Base-by-base conservation (phyloP, 2,797 vertebrate species). In the Urocyon cinereoargenteus region DNA sequence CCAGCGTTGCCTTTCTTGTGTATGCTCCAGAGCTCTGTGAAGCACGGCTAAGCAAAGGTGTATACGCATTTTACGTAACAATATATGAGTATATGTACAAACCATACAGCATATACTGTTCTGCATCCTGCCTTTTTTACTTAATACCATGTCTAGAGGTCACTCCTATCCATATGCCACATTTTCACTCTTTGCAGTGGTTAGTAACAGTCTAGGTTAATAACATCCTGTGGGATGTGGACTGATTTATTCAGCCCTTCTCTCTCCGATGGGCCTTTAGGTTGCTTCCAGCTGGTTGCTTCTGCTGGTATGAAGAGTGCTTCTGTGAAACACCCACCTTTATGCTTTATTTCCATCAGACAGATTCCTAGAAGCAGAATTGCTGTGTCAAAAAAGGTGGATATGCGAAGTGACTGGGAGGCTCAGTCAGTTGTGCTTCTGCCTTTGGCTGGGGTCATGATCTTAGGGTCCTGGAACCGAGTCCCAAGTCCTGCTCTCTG, bases 351-450 rank as follows among this genome's bases (percentile, higher is more conserved):
- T 68, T 59, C 51, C 53, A 13, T 24, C 84, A 8, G 59, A 77
- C 26, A 21, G 57, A 22, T 45, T 66, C 55, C 68, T 86, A 68
- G 40, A 86, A 12, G 64, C 66, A 45, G 62, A 94, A 31, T 16
- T 24, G 51, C 64, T 73, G 24, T 16, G 40, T 87, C 83, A 62
- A 88, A 62, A 88, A 73, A 93, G 49, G 28, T 26, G 83, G 28
- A 31, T 24, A 45, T 36, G 73, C 12, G 40, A 45, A 7, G 40
- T 7, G 40, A 45, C 40, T 45, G 40, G 40, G 40, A 45, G 40
- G 40, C 40, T 45, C 40, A 45, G 40, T 8, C 40, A 7, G 40
- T 45, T 45, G 40, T 45, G 40, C 40, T 45, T 45, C 40, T 8
- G 40, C 40, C 40, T 45, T 45, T 45, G 40, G 7, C 40, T 45